A percentile compares a stretch with the other conserved stretches of the same genome.
Evolutionary conservation across 2,888 invertebrate species (phyloP).

Genomic region (Oscheius sp.): DNA sequence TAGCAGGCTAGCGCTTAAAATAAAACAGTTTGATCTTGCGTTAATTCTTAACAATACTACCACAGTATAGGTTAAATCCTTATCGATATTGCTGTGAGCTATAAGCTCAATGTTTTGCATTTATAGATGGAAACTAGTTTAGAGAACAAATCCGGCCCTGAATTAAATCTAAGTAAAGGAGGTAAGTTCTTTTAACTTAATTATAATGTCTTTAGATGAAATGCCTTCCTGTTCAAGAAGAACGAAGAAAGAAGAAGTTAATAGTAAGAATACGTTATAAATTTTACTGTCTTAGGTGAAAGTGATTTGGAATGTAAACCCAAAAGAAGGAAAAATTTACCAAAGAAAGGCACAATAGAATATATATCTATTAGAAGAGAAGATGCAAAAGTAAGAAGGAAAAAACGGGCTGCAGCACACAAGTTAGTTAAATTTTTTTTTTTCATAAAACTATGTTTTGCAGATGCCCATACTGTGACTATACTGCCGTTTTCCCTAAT

Average conservation of each 20-base stretch:
- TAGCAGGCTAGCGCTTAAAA: too few relatives aligned
- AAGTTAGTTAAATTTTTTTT: neutral
- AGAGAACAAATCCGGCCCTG: neutral
- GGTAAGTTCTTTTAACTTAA: neutral
- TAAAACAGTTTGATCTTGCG: too few relatives aligned
- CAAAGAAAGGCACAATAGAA: neutral
- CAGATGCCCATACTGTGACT: constrained; percentile 19
- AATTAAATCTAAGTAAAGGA: neutral
- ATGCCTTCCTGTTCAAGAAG: too few relatives aligned
- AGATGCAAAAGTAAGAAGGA: constrained; percentile 1
- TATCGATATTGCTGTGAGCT: too few relatives aligned
- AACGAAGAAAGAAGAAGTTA: neutral
- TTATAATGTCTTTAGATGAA: neutral
- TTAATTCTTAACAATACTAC: too few relatives aligned
- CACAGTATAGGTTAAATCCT: too few relatives aligned
- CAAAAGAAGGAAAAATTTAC: neutral
- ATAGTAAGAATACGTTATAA: too few relatives aligned
- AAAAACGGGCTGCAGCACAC: neutral
- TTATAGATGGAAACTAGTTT: too few relatives aligned
- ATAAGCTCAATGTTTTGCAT: too few relatives aligned
- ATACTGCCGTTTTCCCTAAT: constrained; percentile 17
- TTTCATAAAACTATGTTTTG: neutral
- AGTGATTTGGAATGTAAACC: too few relatives aligned
- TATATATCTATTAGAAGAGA: neutral
- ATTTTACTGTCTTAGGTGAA: too few relatives aligned